Base-by-base conservation (phyloP, 2,888 invertebrate genomes). In the Agrotis clavis region DNA sequence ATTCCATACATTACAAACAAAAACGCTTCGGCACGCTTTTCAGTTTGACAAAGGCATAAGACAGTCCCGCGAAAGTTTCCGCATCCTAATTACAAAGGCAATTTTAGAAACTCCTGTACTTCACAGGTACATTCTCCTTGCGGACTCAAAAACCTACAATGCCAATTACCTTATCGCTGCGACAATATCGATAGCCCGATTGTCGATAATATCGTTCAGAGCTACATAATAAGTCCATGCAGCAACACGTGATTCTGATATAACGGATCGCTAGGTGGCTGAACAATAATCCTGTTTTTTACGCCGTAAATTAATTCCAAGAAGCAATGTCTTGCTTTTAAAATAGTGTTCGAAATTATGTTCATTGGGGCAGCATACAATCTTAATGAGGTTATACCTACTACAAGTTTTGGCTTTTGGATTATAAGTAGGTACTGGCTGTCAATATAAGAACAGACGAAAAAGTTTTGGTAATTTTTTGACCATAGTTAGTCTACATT, bases 231-330 rank as follows among this genome's bases (percentile, higher is more conserved):
- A 57, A 35, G n/a, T 67, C 7, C 50, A 56, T n/a, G 47, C 54
- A 56, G 57, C 35, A 59, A 63, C 62, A 73, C 77, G 74, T 74
- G 78, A 69, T 50, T 25, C 65, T 35, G 60, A 74, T 48, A 71
- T 85, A 85, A 85, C 85, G 82, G 85, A 16, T 57, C 71, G 59
- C 45, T 64, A 77, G 70, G 50, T 70, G 60, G 71, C 79, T 71
- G 45, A 61, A 74, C 77, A 77, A 73, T 77, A 83, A 83, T 83
- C 84, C 85, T 74, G 84, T 85, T 84, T 67, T 69, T 48, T 53
- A 19, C 57, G 30, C 48, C 18, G 54, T 71, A 67, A 77, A 80
- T 79, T 76, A 74, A 82, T 82, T 74, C 77, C 65, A 48, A 69
- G 81, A 56, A 73, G 51, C 65, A 41, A 67, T 25, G 64, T 13